Conservation (phyloP, 2,113 vertebrate genomes). For the Vulpes lagopus region DNA sequence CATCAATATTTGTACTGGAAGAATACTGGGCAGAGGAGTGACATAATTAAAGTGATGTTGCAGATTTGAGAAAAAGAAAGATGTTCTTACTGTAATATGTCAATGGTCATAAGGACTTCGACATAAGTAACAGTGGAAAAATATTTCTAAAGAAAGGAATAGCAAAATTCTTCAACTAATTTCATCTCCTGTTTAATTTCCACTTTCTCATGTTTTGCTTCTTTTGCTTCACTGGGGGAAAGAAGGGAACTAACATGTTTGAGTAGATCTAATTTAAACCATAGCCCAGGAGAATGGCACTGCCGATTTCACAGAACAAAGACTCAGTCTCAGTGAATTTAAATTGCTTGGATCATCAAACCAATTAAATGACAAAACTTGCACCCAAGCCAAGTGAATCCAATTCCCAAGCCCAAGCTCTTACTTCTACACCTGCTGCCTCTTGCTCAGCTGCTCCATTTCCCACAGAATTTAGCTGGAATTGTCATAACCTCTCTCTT, state of each 20-base stretch:
- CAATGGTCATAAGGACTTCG: background rate
- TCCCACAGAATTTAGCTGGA: background rate
- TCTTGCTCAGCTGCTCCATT: background rate
- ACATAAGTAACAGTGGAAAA: background rate
- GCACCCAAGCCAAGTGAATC: background rate
- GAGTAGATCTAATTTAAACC: background rate
- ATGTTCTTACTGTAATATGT: background rate
- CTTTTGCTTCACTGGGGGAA: background rate
- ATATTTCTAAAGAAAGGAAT: background rate
- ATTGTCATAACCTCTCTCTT: background rate
- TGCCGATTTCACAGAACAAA: background rate
- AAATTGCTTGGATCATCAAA: background rate
- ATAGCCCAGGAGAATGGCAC: background rate
- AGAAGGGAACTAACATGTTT: background rate
- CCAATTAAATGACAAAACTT: background rate
- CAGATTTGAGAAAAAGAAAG: background rate
- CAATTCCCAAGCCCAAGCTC: background rate
- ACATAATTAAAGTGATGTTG: background rate
- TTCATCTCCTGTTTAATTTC: background rate
- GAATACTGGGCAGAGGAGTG: background rate
- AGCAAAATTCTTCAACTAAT: background rate
- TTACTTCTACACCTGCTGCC: background rate
- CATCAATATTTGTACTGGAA: background rate
- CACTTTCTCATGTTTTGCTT: background rate
- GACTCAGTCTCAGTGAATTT: background rate